Conservation (phyloP, 2,797 vertebrate genomes). For the Lepus oiostolus region DNA sequence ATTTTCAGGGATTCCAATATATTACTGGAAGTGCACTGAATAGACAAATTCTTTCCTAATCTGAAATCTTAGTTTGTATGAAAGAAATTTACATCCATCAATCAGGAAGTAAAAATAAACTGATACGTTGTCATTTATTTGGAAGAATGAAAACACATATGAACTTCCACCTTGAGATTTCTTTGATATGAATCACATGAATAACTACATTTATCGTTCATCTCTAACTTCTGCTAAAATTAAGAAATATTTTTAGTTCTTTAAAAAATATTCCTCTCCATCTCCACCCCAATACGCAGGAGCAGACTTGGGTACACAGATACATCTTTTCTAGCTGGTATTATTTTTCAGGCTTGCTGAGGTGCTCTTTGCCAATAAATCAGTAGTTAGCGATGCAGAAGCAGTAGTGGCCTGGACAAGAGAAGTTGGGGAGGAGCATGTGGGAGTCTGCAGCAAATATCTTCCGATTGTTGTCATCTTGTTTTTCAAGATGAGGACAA, state of each 20-base stretch:
- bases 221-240: background rate
- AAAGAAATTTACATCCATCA: conserved; percentile 40
- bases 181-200: background rate
- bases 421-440: background rate
- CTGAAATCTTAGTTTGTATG: background rate
- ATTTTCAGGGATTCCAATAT: background rate
- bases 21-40: background rate
- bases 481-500: background rate
- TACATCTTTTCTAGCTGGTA: background rate
- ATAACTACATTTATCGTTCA: background rate
- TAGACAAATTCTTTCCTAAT: conserved; percentile 38
- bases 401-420: background rate
- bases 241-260: background rate
- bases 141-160: background rate
- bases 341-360: background rate
- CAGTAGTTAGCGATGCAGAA: background rate
- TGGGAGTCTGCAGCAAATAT: background rate
- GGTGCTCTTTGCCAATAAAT: background rate
- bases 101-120: background rate
- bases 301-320: background rate
- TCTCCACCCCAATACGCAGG: background rate
- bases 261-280: background rate
- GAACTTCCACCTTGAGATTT: background rate
- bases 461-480: background rate
- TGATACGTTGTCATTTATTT: background rate